Percentiles rank a stretch among this genome's conserved stretches.
phyloP scores from a whole-genome alignment of 1,140 invertebrate genomes.

The Lasioglossum baleicum region DNA sequence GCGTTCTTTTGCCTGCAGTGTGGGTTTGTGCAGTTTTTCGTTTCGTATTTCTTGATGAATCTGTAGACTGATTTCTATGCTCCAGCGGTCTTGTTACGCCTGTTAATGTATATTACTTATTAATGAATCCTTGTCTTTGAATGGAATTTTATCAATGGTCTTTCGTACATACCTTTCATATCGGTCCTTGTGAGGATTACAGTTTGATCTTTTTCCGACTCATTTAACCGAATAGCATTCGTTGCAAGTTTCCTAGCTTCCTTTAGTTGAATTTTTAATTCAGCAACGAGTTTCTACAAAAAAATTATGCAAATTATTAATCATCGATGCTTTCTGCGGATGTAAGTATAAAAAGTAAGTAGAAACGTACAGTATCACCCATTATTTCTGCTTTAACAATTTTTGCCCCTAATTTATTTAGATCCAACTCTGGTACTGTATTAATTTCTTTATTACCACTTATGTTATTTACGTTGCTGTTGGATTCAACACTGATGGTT shows the following conservation, averaged over 20 bases:
- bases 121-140: neutral
- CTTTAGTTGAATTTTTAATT: conserved; percentile 89
- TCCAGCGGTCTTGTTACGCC: conserved; percentile 79
- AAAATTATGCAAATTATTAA: conserved; percentile 33
- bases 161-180: conserved; percentile 80
- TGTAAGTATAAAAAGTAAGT: conserved; percentile 11
- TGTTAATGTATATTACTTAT: conserved; percentile 15
- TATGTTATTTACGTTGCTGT: conserved; percentile 47
- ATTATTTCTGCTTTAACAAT: conserved; percentile 95
- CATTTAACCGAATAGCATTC: conserved; percentile 57
- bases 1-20: conserved; percentile 85
- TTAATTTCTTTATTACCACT: conserved; percentile 20
- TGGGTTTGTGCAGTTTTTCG: conserved; percentile 86
- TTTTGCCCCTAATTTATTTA: conserved; percentile 93
- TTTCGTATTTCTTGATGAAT: conserved; percentile 62
- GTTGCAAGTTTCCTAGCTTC: conserved; percentile 82
- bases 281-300: conserved; percentile 81
- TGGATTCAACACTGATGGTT: neutral
- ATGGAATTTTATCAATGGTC: neutral
- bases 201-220: conserved; percentile 15
- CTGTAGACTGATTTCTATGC: conserved; percentile 59
- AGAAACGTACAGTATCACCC: conserved; percentile 84
- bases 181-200: conserved; percentile 88
- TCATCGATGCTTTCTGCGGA: neutral
- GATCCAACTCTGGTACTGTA: conserved; percentile 78